phyloP scores from a whole-genome alignment of 2,797 vertebrate genomes.

The Peromyscus attwateri region DNA sequence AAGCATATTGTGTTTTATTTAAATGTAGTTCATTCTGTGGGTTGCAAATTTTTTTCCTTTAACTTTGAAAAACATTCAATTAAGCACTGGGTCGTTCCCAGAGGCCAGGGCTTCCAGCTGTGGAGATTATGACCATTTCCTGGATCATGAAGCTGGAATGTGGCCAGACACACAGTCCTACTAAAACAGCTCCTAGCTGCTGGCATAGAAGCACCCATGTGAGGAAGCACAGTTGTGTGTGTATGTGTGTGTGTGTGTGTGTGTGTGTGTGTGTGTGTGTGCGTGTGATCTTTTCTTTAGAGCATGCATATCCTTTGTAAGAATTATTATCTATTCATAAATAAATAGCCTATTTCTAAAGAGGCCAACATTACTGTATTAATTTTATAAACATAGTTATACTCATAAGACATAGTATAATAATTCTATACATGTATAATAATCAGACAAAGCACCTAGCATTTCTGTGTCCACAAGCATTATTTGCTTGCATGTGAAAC shows the following conservation, averaged over 20 bases:
- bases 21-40: background rate
- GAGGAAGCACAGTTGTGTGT: background rate
- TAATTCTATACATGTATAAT: background rate
- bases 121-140: background rate
- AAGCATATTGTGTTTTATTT: background rate
- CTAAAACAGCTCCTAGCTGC: background rate
- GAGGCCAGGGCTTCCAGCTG: background rate
- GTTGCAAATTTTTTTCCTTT: background rate
- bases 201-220: background rate
- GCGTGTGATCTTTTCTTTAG: background rate
- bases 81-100: background rate
- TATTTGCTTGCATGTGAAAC: background rate
- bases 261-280: background rate
- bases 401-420: background rate
- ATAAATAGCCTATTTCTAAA: slow-evolving; percentile 1
- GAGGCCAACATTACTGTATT: background rate
- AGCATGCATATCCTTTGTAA: background rate
- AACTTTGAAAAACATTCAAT: background rate
- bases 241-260: background rate
- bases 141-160: background rate
- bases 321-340: slow-evolving; percentile 2
- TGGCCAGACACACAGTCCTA: background rate
- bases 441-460: background rate
- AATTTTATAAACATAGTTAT: background rate
- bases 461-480: background rate